Evolutionary conservation across 2,888 invertebrate species (phyloP), one percentile per base, ranked within the genome.

Genomic region (Agrochola lychnidis): DNA sequence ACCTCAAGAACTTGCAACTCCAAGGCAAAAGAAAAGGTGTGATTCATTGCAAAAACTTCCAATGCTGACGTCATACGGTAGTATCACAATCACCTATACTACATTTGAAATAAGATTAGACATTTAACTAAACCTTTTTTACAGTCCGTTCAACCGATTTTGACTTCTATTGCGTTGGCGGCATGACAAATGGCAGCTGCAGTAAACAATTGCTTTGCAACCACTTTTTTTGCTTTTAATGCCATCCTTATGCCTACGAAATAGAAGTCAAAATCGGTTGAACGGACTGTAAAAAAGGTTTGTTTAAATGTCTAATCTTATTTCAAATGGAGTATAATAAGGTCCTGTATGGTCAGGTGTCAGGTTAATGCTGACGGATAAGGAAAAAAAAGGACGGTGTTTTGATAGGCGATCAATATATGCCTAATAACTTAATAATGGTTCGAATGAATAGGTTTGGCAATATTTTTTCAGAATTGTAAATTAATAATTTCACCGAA

Each of bases 21-120:
- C 40, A 66, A 68, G 71, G 45, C n/a, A 36, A 84, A 69, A 77
- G 68, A 73, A 81, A 84, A 61, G 42, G 59, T 40, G 19, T 82
- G 72, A 76, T 76, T 82, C 84, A 79, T 67, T 73, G 45, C 6
- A 59, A 56, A 62, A 76, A 76, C 16, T 14, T 36, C 30, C 71
- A 82, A 62, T 73, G 79, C n/a, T 76, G 79, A 82, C 82, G 69
- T 81, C 84, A 73, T 63, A 22, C 1, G 9, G 3, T 12, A n/a
- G 5, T 19, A 56, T 9, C 3, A 19, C 30, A 67, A 57, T 73
- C 56, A 40, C 79, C 62, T 16, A n/a, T n/a, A n/a, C n/a, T n/a
- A n/a, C n/a, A n/a, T n/a, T n/a, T n/a, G n/a, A n/a, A n/a, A n/a
- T n/a, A n/a, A n/a, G n/a, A n/a, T n/a, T n/a, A n/a, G n/a, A n/a